Evolutionary conservation across 2,797 vertebrate genomes (phyloP), one percentile per base, ranked within the genome.

Genomic region (Synanceia verrucosa): DNA sequence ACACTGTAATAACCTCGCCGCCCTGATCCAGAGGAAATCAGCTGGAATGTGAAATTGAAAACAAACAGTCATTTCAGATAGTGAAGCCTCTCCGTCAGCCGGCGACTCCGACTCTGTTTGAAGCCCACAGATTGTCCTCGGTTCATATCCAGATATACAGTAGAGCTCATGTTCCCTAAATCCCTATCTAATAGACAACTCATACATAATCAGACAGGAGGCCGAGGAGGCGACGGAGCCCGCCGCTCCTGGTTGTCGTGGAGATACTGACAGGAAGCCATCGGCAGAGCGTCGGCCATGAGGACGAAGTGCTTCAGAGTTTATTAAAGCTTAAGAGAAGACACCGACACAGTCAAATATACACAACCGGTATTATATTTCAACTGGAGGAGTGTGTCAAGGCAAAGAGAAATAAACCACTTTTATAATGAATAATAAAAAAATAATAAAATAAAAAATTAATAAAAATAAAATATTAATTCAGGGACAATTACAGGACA

Each of bases 21-120:
- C 81, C 81, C 79, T 63, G 60, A 87, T 83, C 82, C 79, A 71
- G 82, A 68, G 78, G 90, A 92, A 91, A 91, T 88, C 84, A 87
- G 81, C 84, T 82, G 78, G 87, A 88, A 93, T 91, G 91, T 91
- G 87, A 92, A 94, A 94, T 94, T 94, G 92, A 93, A 94, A 94
- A 93, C 92, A 93, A 93, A 93, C 90, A 93, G 81, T 93, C 83
- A 92, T 93, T 91, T 93, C 81, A 91, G 90, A 91, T 90, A 89
- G 86, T 41, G 80, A 52, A 65, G 71, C 72, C 11, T 68, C 74
- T 76, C 74, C 43, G 69, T 86, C 81, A 80, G 78, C 33, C 55
- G 14, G 52, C 70, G 60, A 68, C 78, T 67, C 55, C 65, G 46
- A 41, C 77, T 52, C 76, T 73, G 78, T 82, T 74, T 85, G 76